A percentile compares a stretch with the other conserved stretches of the same genome.
phyloP scores from a whole-genome alignment of 2,113 vertebrate genomes.

The Anguilla japonica region DNA sequence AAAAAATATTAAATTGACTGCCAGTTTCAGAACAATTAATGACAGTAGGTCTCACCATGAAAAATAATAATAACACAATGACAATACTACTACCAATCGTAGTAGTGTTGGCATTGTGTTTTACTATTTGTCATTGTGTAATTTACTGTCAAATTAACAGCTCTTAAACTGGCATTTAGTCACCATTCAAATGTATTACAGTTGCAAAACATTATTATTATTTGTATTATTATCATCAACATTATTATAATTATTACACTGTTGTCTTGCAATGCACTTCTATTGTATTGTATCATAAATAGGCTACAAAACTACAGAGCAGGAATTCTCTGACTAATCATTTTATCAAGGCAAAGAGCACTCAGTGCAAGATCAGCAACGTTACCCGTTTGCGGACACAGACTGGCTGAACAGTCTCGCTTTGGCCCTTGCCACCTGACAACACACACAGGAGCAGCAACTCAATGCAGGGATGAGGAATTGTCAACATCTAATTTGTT shows the following conservation, averaged over 20 bases:
- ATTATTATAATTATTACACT: neutral
- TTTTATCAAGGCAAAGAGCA: neutral
- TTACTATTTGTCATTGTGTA: too few species aligned
- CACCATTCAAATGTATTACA: too few species aligned
- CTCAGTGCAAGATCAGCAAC: neutral
- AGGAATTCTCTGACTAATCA: neutral
- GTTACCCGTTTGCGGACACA: slow-evolving; percentile 43
- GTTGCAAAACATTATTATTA: too few species aligned
- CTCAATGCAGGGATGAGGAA: too few species aligned
- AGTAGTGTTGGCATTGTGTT: too few species aligned
- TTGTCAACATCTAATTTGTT: neutral
- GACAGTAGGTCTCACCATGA: neutral
- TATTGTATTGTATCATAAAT: neutral
- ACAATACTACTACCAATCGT: neutral
- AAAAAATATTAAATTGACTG: neutral
- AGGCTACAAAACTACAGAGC: neutral
- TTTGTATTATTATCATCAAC: neutral
- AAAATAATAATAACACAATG: neutral
- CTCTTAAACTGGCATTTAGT: too few species aligned
- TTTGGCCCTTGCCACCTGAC: slow-evolving; percentile 40
- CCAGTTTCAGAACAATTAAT: neutral
- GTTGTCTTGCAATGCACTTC: too few species aligned
- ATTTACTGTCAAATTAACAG: too few species aligned
- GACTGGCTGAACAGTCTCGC: slow-evolving; percentile 31
- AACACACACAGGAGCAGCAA: slow-evolving; percentile 7